Conservation (phyloP, 2,113 vertebrate species). For the Xenus cinereus region DNA sequence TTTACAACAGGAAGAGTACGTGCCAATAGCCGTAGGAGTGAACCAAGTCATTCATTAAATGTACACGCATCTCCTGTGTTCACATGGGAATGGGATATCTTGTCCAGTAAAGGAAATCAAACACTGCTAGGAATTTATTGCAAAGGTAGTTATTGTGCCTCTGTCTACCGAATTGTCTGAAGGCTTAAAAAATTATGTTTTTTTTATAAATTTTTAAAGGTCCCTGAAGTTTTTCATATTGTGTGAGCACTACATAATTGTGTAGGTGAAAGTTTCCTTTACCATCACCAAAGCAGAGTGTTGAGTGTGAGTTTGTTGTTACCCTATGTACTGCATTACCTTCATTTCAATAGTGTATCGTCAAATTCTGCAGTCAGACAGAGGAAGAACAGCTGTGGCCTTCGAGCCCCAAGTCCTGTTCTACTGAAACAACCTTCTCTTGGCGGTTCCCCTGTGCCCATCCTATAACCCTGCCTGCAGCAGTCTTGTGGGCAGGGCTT, state of each 20-base stretch:
- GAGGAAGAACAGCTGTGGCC: background rate
- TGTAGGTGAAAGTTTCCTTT: background rate
- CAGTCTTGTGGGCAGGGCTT: background rate
- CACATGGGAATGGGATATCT: background rate
- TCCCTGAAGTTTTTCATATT: background rate
- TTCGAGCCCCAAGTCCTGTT: background rate
- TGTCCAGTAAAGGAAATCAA: background rate
- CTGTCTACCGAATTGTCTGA: background rate
- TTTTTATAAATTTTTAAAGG: background rate
- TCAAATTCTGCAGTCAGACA: background rate
- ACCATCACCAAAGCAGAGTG: background rate
- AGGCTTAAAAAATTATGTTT: background rate
- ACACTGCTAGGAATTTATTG: background rate
- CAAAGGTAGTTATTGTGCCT: background rate
- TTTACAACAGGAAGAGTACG: background rate
- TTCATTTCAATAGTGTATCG: background rate
- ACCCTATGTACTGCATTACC: background rate
- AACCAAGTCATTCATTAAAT: background rate
- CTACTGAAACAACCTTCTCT: background rate
- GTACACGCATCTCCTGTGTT: background rate
- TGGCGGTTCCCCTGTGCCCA: background rate
- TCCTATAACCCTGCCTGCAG: background rate
- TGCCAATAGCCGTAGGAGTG: background rate
- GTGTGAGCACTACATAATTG: fast-evolving
- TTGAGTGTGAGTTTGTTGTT: background rate